phyloP scores from a whole-genome alignment of 2,797 vertebrate species.

The Leucoraja ocellata region DNA sequence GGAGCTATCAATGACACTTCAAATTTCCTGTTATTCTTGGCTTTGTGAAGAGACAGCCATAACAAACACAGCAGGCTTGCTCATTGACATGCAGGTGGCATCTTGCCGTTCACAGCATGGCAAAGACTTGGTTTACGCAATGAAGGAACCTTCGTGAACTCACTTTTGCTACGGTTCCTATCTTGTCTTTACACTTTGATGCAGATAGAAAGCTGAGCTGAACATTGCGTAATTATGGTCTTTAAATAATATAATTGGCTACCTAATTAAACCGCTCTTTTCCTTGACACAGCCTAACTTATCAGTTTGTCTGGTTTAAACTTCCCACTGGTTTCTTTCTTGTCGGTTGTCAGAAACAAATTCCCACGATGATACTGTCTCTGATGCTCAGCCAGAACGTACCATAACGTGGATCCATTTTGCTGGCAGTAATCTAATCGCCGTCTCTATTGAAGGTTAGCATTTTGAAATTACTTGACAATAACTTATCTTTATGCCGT shows the following conservation, averaged over 20 bases:
- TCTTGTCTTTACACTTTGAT: neutral
- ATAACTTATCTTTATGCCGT: neutral
- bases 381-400: neutral
- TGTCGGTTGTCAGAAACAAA: neutral
- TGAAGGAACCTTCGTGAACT: neutral
- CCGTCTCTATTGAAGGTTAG: neutral
- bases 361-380: neutral
- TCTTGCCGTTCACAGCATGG: neutral
- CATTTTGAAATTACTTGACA: neutral
- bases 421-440: neutral
- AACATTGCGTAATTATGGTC: slow-evolving; percentile 3
- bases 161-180: neutral
- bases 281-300: neutral
- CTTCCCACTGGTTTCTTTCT: neutral
- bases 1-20: neutral
- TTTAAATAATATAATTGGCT: slow-evolving; percentile 30
- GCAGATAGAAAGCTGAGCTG: slow-evolving; percentile 12
- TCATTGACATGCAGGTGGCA: slow-evolving; percentile 7
- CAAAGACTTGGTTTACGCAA: neutral
- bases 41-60: neutral
- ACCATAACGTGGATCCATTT: too few relatives aligned
- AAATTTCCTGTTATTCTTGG: neutral
- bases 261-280: slow-evolving; percentile 9
- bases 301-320: neutral
- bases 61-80: neutral